These are phyloP conservation scores for Telmatherina bonti DNA, from an alignment of 2,797 vertebrate species.

Conservation along the genomic window DNA sequence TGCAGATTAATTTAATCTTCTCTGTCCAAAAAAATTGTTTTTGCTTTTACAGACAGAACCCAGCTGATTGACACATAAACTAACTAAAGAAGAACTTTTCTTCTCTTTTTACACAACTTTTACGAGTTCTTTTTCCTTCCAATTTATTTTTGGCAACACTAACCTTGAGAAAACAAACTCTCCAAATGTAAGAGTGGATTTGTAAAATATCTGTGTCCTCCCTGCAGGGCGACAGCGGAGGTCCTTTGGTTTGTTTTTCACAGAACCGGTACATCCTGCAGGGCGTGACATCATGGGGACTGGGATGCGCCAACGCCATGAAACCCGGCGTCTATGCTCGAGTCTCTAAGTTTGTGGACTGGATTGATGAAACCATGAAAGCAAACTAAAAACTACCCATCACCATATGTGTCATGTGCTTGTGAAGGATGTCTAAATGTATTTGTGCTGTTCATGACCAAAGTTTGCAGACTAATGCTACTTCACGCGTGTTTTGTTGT, in stretches of 20 bases:
- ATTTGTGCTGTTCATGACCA: constrained; percentile 4
- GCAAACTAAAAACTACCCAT: constrained; percentile 39
- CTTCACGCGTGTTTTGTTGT: background rate
- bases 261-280: constrained; percentile 90
- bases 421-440: background rate
- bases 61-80: too few species aligned
- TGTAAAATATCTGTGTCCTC: background rate
- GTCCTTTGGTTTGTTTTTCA: constrained; percentile 90
- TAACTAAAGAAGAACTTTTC: too few species aligned
- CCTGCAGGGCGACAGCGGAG: constrained; percentile 95
- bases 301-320: constrained; percentile 93
- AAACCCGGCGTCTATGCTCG: constrained; percentile 95
- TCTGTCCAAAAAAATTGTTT: too few species aligned
- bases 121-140: too few species aligned
- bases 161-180: too few species aligned
- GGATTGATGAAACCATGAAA: constrained; percentile 86
- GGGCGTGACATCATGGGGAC: constrained; percentile 96
- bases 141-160: too few species aligned
- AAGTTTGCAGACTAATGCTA: background rate
- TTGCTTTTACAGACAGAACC: too few species aligned
- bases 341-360: constrained; percentile 88
- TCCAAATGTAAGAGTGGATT: too few species aligned
- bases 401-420: background rate
- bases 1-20: too few species aligned
- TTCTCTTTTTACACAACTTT: too few species aligned